These are phyloP conservation scores for Apis mellifera DNA, from an alignment of 1,140 invertebrate genomes.

Conservation along the genomic window Amel_HAv3.1 CM009936.2:13334001-13334500, in stretches of 20 bases:
- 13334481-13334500: background rate
- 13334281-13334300: constrained; percentile 4
- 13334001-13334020: too few species aligned
- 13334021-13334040: too few species aligned
- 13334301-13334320: constrained; percentile 18
- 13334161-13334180: background rate
- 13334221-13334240: background rate
- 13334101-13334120: too few species aligned
- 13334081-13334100: too few species aligned
- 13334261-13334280: background rate
- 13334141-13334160: background rate
- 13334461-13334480: background rate
- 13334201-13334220: background rate
- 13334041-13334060: too few species aligned
- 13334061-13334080: too few species aligned
- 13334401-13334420: background rate
- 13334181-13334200: background rate
- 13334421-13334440: constrained; percentile 6
- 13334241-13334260: background rate
- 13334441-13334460: constrained; percentile 16
- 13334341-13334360: constrained; percentile 20
- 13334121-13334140: too few species aligned
- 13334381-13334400: background rate
- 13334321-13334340: constrained; percentile 32
- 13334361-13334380: constrained; percentile 3